These are phyloP conservation scores for Platypus cylindrus DNA, from an alignment of 2,888 invertebrate species.

Conservation along the genomic window DNA sequence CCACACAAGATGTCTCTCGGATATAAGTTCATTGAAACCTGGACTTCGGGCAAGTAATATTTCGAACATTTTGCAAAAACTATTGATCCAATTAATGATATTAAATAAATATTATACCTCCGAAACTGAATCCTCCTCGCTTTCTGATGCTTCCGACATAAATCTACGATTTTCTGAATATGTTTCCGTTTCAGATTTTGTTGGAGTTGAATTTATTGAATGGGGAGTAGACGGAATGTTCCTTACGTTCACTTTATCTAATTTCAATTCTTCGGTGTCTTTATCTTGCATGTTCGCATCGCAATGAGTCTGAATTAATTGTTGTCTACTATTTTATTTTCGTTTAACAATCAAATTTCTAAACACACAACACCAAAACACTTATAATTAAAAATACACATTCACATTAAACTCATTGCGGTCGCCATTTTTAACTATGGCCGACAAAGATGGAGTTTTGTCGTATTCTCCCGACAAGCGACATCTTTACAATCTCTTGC, in stretches of 20 bases:
- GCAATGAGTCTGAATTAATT: slow-evolving; percentile 36
- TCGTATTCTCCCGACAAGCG: slow-evolving; percentile 22
- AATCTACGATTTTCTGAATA: slow-evolving; percentile 76
- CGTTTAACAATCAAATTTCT: slow-evolving; percentile 34
- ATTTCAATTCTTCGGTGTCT: slow-evolving; percentile 67
- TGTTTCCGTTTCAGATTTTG: slow-evolving; percentile 78
- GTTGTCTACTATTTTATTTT: too few species aligned
- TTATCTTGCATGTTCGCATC: slow-evolving; percentile 76
- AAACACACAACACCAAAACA: slow-evolving; percentile 30
- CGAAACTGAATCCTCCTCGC: slow-evolving; percentile 91
- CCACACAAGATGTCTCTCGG: slow-evolving; percentile 53
- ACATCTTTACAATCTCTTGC: slow-evolving; percentile 19
- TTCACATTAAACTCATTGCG: slow-evolving; percentile 44
- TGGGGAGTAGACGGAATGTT: slow-evolving; percentile 65
- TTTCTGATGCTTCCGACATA: slow-evolving; percentile 90
- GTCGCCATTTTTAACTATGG: slow-evolving; percentile 71
- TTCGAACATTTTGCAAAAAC: slow-evolving; percentile 6
- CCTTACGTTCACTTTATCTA: slow-evolving; percentile 60
- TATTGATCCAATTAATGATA: too few species aligned
- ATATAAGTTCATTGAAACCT: slow-evolving; percentile 44
- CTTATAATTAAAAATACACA: slow-evolving; percentile 38
- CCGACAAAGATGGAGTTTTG: slow-evolving; percentile 33
- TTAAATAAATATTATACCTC: slow-evolving; percentile 54
- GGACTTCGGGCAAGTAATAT: slow-evolving; percentile 28
- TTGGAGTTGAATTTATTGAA: slow-evolving; percentile 59